phyloP scores from a whole-genome alignment of 2,888 invertebrate species.

The Vanessa cardui region DNA sequence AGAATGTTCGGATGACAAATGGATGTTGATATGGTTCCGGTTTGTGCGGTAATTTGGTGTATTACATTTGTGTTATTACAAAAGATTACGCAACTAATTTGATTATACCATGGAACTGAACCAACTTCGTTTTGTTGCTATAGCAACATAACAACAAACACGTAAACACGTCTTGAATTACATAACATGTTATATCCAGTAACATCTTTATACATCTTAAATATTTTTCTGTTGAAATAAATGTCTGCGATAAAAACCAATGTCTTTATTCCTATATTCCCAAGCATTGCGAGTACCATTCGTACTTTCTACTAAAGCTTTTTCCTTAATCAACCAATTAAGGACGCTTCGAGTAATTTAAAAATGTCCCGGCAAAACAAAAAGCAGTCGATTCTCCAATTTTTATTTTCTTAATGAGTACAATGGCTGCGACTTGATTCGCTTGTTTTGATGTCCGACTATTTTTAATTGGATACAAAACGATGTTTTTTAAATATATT shows the following conservation, averaged over 20 bases:
- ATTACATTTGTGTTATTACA: no score
- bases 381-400: constrained; percentile 35
- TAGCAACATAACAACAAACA: no score
- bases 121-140: no score
- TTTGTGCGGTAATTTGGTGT: no score
- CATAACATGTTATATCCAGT: no score
- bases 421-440: constrained; percentile 38
- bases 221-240: background rate
- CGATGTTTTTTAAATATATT: constrained; percentile 9
- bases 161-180: no score
- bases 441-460: constrained; percentile 29
- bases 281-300: constrained; percentile 11
- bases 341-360: constrained; percentile 35
- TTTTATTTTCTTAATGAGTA: constrained; percentile 42
- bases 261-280: constrained; percentile 10
- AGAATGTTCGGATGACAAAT: no score
- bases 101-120: no score
- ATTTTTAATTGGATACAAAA: constrained; percentile 31
- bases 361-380: constrained; percentile 36
- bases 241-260: background rate
- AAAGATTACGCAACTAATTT: no score
- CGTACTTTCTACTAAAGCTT: constrained; percentile 28
- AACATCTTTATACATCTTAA: no score
- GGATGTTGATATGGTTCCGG: no score
- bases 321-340: constrained; percentile 41